Evolutionary conservation across 2,113 vertebrate species (phyloP), one percentile per base, ranked within the genome.

Genomic region (Condylura cristata): DNA sequence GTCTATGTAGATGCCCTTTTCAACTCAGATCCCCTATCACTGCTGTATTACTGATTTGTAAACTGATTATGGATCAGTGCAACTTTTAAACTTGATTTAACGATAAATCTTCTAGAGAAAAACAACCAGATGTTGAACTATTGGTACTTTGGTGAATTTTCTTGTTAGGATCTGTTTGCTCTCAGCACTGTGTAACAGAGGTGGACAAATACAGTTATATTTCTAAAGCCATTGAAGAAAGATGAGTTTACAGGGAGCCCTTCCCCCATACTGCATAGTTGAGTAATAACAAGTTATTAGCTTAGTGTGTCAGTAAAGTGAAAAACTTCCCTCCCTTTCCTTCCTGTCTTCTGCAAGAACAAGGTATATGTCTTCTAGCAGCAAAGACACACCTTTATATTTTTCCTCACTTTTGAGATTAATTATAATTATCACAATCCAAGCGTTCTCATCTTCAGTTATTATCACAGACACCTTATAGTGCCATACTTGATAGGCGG

Each of bases 271-370:
- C 44, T 74, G 63, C 94, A 34, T 17, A 70, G 13, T 1, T 78
- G 75, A 3, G 11, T 7, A 63, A 51, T 53, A 56, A 24, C 1
- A 22, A 71, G 24, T 26, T 70, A 80, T 4, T n/a, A 30, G 3
- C 78, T 34, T 86, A 51, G 18, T 20, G 18, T 3, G 48, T n/a
- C 7, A 12, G 12, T 32, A 90, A 80, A 84, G 20, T 51, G 20
- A 68, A 84, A 4, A n/a, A 8, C 1, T 1, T 11, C 5, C 13
- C 17, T 2, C 16, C 1, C 10, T 5, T 32, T 34, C 9, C 5
- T 13, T 3, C 16, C 53, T 65, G 2, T 53, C 2, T 30, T 26
- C 5, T n/a, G 1, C 34, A 28, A 66, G 34, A 10, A 71, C 2
- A 2, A 80, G 2, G 8, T 58, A 66, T 2, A 4, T 58, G 66